A percentile compares a stretch with the other conserved stretches of the same genome.
Evolutionary conservation across 2,797 vertebrate species (phyloP).

Genomic region (Sebastes jordani): DNA sequence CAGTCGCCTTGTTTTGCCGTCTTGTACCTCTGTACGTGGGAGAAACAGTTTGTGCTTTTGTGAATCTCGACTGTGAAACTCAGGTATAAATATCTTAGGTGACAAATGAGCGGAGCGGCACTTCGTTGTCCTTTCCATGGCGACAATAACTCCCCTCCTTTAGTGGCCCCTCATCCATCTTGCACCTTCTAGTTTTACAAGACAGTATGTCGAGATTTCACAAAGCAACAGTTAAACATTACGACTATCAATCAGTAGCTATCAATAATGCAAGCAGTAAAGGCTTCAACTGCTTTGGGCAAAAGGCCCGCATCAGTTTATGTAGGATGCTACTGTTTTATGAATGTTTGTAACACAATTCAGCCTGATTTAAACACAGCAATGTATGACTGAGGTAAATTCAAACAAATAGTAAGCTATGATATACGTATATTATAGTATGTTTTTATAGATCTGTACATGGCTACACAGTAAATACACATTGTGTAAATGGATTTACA

Average conservation of each 20-base stretch:
- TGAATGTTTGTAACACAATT: neutral
- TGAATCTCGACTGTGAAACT: slow-evolving; percentile 21
- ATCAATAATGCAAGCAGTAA: neutral
- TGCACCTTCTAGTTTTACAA: neutral
- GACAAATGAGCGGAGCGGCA: slow-evolving; percentile 13
- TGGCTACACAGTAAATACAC: neutral
- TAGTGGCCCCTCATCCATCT: neutral
- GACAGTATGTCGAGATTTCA: neutral
- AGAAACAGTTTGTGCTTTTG: slow-evolving; percentile 28
- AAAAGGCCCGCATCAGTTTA: neutral
- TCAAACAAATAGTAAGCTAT: neutral
- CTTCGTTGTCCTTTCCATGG: neutral
- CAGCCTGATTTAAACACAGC: neutral
- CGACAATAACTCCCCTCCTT: neutral
- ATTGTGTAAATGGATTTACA: neutral
- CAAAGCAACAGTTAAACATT: neutral
- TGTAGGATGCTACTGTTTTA: neutral
- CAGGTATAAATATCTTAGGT: slow-evolving; percentile 37
- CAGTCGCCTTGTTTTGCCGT: slow-evolving; percentile 49
- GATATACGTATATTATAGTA: neutral
- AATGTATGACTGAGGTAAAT: neutral
- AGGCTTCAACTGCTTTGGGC: neutral
- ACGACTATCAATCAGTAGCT: neutral
- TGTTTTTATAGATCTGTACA: neutral
- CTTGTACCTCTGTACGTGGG: slow-evolving; percentile 30